Evolutionary conservation across 2,113 vertebrate genomes (phyloP), one percentile per base, ranked within the genome.

Genomic region (Sorex araneus): DNA sequence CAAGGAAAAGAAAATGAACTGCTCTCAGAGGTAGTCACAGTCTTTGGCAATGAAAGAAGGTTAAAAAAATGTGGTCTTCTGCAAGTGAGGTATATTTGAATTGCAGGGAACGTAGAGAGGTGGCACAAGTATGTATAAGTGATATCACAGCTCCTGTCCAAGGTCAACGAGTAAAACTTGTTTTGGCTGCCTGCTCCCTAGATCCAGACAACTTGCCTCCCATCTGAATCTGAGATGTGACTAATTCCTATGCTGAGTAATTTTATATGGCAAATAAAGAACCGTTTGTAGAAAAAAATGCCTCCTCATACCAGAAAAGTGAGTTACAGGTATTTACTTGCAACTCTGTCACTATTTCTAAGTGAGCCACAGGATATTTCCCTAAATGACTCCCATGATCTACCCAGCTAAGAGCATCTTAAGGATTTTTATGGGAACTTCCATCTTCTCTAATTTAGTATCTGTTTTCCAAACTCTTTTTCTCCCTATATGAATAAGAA

Each of bases 1-100:
- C 23, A 84, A 34, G 50, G 34, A 57, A 69, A 84, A 84, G n/a
- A 74, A 87, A 90, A 94, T 40, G 40, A 81, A 70, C n/a, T 50
- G 45, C 47, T 67, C 8, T 45, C 23, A 10, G 77, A 78, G 25
- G 28, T 28, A 47, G 25, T 36, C 27, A 40, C 40, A n/a, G 34
- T 71, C 73, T 50, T 60, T 45, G 30, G 25, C 6, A 60, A 93
- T 43, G 27, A 80, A 73, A 77, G 73, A 69, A 23, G 57, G 21
- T 60, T 60, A 60, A 60, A 60, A 27, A 66, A 12, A 60, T 23
- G 18, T 60, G 57, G 19, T 19, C 57, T 60, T 60, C 57, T 60
- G 57, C 57, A 11, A 9, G 16, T 8, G 19, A 21, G 27, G 1
- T 50, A 50, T 5, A 50, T 50, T 18, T 85, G 25, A 40, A 8